Percentiles rank a stretch among this genome's conserved stretches.
phyloP scores from a whole-genome alignment of 2,113 vertebrate species.

The Phocoena phocoena region DNA sequence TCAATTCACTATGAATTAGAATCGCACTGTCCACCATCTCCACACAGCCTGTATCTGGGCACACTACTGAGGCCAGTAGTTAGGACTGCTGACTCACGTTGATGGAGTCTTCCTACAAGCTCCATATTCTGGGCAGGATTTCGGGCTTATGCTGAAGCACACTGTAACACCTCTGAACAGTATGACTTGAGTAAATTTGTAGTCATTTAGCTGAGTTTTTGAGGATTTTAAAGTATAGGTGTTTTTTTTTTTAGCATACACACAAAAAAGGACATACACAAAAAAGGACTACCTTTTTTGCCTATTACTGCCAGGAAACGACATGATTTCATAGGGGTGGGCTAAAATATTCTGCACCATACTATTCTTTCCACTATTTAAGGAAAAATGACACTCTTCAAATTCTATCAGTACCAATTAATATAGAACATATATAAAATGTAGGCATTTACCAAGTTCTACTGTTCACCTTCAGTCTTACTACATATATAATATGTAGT shows the following conservation, averaged over 20 bases:
- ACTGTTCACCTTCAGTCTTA: not conserved
- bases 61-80: not conserved
- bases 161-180: not conserved
- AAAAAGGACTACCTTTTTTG: not conserved
- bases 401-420: not conserved
- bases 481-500: not conserved
- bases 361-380: not conserved
- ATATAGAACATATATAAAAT: not conserved
- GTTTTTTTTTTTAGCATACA: not conserved
- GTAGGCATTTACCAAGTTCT: not conserved
- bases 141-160: not conserved
- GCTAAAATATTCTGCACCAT: not conserved
- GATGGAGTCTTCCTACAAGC: not conserved
- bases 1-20: not conserved
- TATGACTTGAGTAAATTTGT: not conserved
- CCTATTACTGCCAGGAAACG: not conserved
- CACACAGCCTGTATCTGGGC: not conserved
- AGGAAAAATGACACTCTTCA: constrained; percentile 36
- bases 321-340: not conserved
- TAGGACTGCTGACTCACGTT: not conserved
- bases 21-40: not conserved
- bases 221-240: constrained; percentile 11
- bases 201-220: not conserved
- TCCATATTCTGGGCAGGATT: not conserved
- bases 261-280: not conserved